phyloP scores from a whole-genome alignment of 2,113 vertebrate species.

The Daphoenositta chrysoptera region DNA sequence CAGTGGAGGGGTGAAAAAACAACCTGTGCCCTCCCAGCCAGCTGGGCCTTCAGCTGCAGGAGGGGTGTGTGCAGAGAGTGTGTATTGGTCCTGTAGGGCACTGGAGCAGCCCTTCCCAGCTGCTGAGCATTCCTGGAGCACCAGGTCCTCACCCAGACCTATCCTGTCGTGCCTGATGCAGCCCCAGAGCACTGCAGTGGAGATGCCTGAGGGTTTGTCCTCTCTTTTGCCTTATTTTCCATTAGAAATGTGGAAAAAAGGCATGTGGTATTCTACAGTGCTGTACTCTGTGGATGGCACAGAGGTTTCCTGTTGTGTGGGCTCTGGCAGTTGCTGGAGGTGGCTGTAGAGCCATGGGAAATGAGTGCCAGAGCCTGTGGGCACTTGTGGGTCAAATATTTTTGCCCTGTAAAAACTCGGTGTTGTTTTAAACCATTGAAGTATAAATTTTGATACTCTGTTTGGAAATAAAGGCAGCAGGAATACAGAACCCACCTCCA shows the following conservation, averaged over 20 bases:
- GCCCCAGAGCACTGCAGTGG: background rate
- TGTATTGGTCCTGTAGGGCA: background rate
- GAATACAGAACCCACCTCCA: background rate
- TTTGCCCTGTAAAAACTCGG: background rate
- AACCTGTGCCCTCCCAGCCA: background rate
- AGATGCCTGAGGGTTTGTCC: background rate
- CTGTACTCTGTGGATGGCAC: background rate
- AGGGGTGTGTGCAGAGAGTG: background rate
- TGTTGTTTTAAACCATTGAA: background rate
- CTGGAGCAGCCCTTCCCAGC: background rate
- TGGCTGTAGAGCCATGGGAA: background rate
- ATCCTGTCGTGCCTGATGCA: background rate
- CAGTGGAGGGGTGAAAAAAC: background rate
- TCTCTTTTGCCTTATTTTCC: background rate
- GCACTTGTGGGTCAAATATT: background rate
- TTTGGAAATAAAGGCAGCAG: background rate
- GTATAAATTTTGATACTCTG: background rate
- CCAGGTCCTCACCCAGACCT: background rate
- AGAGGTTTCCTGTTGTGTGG: background rate
- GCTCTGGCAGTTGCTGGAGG: background rate
- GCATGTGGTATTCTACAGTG: background rate
- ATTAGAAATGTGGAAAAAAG: background rate
- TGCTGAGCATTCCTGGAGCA: background rate
- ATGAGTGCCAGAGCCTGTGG: background rate
- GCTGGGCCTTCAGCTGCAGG: fast-evolving